Percentiles rank a stretch among this genome's conserved stretches.
Conservation (phyloP, 1,140 invertebrate species). For the Coptotermes formosanus region DNA sequence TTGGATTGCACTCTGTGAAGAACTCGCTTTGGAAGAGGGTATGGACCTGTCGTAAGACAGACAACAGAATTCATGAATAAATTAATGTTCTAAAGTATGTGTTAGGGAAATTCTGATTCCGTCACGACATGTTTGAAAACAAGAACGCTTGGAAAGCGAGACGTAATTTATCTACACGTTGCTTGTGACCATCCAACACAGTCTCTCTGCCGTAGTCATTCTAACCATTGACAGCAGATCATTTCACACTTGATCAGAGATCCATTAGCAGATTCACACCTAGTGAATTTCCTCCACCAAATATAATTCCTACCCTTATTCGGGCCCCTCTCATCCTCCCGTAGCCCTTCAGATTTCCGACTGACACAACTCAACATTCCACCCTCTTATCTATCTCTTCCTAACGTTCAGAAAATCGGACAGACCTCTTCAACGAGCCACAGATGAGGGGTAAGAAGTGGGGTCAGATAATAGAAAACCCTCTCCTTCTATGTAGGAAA, state of each 20-base stretch:
- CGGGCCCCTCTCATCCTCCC: background rate
- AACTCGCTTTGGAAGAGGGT: too few relatives aligned
- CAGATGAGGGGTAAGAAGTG: background rate
- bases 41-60: too few relatives aligned
- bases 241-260: slow-evolving; percentile 11
- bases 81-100: too few relatives aligned
- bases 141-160: too few relatives aligned
- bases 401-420: background rate
- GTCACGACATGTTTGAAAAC: too few relatives aligned
- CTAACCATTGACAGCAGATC: background rate
- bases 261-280: slow-evolving; percentile 10
- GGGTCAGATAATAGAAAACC: background rate
- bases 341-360: background rate
- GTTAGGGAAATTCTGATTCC: too few relatives aligned
- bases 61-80: too few relatives aligned
- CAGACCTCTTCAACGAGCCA: background rate
- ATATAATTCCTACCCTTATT: background rate
- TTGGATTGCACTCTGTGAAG: too few relatives aligned
- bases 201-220: background rate
- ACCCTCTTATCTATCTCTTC: background rate
- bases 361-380: background rate
- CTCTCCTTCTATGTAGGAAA: background rate
- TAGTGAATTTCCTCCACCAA: background rate
- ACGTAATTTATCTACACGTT: background rate
- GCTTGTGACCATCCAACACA: background rate